phyloP scores from a whole-genome alignment of 1,140 invertebrate genomes.

The Dendrolimus punctatus region DNA sequence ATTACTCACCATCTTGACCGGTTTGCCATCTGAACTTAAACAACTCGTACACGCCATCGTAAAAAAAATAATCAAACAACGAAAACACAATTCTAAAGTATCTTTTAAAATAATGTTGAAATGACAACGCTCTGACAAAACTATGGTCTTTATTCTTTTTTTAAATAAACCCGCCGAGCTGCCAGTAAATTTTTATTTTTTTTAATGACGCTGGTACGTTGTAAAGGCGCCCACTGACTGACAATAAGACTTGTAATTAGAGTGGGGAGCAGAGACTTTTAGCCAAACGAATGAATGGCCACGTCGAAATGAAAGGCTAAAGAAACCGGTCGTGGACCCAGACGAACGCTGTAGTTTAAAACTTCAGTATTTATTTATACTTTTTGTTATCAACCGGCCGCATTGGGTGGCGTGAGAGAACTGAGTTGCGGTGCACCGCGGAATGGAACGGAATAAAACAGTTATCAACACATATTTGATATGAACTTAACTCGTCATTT shows the following conservation, averaged over 20 bases:
- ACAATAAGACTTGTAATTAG: conserved; percentile 6
- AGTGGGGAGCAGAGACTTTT: conserved; percentile 1
- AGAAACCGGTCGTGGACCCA: conserved; percentile 12
- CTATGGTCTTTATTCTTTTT: conserved; percentile 4
- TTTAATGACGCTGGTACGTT: conserved; percentile 4
- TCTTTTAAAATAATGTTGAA: conserved; percentile 13
- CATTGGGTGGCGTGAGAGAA: too few relatives aligned
- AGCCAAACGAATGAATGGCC: conserved; percentile 14
- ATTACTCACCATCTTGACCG: conserved; percentile 45
- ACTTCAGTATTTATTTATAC: too few relatives aligned
- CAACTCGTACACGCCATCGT: conserved; percentile 47
- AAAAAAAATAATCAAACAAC: conserved; percentile 9
- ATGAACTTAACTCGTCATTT: too few relatives aligned
- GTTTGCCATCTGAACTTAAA: conserved; percentile 26
- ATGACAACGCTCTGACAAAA: background rate
- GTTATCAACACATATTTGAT: too few relatives aligned
- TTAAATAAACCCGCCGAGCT: conserved; percentile 2
- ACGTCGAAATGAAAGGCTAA: conserved; percentile 17
- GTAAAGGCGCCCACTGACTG: conserved; percentile 9
- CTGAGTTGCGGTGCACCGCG: too few relatives aligned
- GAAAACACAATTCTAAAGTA: conserved; percentile 12
- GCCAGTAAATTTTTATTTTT: conserved; percentile 5
- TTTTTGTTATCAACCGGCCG: too few relatives aligned
- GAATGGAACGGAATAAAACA: too few relatives aligned
- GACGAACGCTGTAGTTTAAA: too few relatives aligned